Conservation (phyloP, 2,797 vertebrate species). For the Acridotheres tristis region DNA sequence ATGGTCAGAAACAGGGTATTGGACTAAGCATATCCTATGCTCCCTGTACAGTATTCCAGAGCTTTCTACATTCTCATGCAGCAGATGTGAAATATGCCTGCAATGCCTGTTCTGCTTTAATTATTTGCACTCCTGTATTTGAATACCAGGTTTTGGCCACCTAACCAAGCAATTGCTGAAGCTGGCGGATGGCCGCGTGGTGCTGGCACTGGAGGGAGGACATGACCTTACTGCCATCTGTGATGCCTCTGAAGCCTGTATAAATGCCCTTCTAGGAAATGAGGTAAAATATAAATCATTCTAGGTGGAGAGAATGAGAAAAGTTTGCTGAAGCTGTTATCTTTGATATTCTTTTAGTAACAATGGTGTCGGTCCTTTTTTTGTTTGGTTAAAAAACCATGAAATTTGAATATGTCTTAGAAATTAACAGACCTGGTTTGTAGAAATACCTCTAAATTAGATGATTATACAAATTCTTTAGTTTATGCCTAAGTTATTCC, state of each 20-base stretch:
- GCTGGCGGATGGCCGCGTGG: slow-evolving; percentile 75
- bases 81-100: neutral
- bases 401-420: neutral
- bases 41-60: neutral
- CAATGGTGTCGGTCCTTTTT: neutral
- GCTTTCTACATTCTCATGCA: neutral
- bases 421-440: neutral
- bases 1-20: neutral
- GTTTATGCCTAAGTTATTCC: neutral
- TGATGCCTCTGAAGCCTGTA: slow-evolving; percentile 81
- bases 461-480: neutral
- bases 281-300: slow-evolving; percentile 75
- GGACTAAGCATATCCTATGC: neutral
- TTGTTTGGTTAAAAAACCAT: neutral
- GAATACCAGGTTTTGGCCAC: slow-evolving; percentile 76
- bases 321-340: neutral
- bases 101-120: slow-evolving; percentile 29
- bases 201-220: slow-evolving; percentile 77
- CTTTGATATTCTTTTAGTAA: neutral
- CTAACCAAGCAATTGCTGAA: slow-evolving; percentile 80
- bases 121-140: slow-evolving; percentile 59
- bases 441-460: neutral
- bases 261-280: slow-evolving; percentile 83
- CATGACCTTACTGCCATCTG: slow-evolving; percentile 80
- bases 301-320: neutral